phyloP scores from a whole-genome alignment of 2,888 invertebrate genomes.

The Malthinus seriepunctatus region DNA sequence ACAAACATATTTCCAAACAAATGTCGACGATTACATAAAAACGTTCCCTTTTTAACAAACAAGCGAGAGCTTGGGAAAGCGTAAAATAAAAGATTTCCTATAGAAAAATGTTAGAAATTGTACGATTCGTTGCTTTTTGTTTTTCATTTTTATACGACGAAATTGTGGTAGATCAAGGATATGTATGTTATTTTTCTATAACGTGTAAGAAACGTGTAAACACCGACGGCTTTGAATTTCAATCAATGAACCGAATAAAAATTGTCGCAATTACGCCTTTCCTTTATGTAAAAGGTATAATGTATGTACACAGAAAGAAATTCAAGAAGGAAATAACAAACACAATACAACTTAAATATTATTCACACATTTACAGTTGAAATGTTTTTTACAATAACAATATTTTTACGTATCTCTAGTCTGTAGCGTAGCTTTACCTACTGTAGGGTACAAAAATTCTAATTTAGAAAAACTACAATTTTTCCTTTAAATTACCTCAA shows the following conservation, averaged over 20 bases:
- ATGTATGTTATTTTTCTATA: too few species aligned
- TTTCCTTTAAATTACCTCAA: too few species aligned
- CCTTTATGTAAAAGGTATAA: too few species aligned
- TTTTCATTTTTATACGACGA: conserved; percentile 1
- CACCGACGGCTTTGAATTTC: conserved; percentile 1
- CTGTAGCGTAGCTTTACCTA: too few species aligned
- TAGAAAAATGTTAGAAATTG: not conserved
- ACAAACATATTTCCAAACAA: not conserved
- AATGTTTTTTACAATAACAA: too few species aligned
- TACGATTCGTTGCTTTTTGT: conserved; percentile 4
- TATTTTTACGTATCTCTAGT: too few species aligned
- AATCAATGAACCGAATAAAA: conserved; percentile 13
- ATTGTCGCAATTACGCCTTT: not conserved
- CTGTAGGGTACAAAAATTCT: too few species aligned
- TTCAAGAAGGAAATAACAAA: too few species aligned
- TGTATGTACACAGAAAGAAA: too few species aligned
- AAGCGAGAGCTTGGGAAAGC: not conserved
- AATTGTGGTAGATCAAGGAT: conserved; percentile 4
- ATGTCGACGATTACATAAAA: conserved; percentile 1
- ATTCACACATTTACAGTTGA: too few species aligned
- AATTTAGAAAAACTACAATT: too few species aligned
- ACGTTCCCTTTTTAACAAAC: not conserved
- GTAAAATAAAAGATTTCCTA: conserved; percentile 5
- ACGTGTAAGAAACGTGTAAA: not conserved
- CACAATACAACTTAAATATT: too few species aligned